phyloP scores from a whole-genome alignment of 2,113 vertebrate genomes.

The Gallinago media region DNA sequence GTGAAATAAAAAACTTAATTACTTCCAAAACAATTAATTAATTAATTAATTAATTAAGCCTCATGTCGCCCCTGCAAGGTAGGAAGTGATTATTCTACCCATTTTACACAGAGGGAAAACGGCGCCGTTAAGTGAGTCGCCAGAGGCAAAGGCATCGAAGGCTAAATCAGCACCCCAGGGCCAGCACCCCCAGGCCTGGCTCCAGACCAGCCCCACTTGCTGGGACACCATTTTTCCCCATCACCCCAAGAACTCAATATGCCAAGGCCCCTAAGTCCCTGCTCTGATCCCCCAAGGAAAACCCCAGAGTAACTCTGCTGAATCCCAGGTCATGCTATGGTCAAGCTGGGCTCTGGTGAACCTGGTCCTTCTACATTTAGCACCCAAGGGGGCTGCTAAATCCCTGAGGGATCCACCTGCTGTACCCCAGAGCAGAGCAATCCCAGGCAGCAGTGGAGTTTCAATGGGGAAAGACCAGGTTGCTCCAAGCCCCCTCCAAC shows the following conservation, averaged over 20 bases:
- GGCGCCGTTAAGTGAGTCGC: background rate
- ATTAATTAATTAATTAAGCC: slow-evolving; percentile 49
- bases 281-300: background rate
- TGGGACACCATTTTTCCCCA: background rate
- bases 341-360: background rate
- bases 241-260: fast-evolving
- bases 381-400: background rate
- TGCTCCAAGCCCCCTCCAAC: background rate
- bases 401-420: background rate
- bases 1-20: slow-evolving; percentile 60
- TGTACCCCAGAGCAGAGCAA: fast-evolving
- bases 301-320: background rate
- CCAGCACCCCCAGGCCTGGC: too few species aligned
- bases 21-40: slow-evolving; percentile 55
- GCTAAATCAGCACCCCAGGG: background rate
- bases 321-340: background rate
- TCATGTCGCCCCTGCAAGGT: background rate
- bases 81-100: slow-evolving; percentile 43
- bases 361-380: background rate
- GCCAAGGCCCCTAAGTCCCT: background rate
- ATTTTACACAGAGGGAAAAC: slow-evolving; percentile 15
- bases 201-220: background rate
- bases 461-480: fast-evolving
- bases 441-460: background rate
- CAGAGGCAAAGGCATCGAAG: background rate